Evolutionary conservation across 1,140 invertebrate species (phyloP), one percentile per base, ranked within the genome.

Genomic region (Musca domestica): DNA sequence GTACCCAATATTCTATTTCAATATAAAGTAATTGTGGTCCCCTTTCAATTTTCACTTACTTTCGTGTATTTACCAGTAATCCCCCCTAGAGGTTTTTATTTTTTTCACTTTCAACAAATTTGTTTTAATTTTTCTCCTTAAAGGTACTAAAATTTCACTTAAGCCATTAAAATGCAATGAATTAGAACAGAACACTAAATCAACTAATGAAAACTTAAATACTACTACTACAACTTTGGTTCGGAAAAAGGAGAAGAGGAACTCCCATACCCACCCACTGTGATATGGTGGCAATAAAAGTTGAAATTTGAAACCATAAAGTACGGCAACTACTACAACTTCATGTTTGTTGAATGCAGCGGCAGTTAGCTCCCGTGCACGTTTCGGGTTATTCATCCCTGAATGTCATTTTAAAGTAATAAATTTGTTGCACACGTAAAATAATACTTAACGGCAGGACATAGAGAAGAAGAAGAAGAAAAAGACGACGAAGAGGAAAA

Each of bases 111-210:
- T n/a, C n/a, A n/a, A n/a, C n/a, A n/a, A 20, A 22, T 23, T 52
- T 10, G 2, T 56, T 56, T 56, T 56, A 27, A 56, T 27, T 56
- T 56, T 23, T 1, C 34, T 41, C 10, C 10, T 27, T 56, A 15
- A 22, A 27, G 22, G 22, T 56, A 41, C 52, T 56, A 56, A 56
- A 56, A 56, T 56, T 74, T 76, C 52, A 69, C 69, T 73, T 76
- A 71, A 78, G 71, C 75, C 74, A 73, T 76, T 76, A 69, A 71
- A 73, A 75, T 76, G 76, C 76, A 78, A 76, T 78, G 74, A 78
- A 70, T 76, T 69, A 71, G 51, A 61, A 19, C 34, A 5, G 66
- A 73, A 70, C 64, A 71, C 27, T 70, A 54, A 51, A 56, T 56
- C 52, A 56, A 56, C 52, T 56, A 56, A 56, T 56, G 52, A 56